Base-by-base conservation (phyloP, 2,113 vertebrate species). In the Circaetus cinerascens region DNA sequence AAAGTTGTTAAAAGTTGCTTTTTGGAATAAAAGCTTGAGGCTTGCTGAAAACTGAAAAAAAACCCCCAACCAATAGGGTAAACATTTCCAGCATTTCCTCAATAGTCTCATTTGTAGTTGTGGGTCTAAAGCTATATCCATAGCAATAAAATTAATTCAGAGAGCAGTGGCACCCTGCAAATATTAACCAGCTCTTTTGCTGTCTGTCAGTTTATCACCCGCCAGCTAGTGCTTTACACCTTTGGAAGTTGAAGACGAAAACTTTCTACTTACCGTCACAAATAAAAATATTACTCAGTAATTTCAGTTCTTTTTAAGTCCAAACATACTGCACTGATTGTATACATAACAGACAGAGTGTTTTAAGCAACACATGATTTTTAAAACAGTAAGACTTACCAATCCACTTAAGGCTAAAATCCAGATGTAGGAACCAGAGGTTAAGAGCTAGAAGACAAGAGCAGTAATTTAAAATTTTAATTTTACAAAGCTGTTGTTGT, bases 371-470 rank as follows among this genome's bases (percentile, higher is more conserved):
- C 7, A 62, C 13, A 48, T 3, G 2, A 80, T 82, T 92, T 93
- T 90, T 60, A 19, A 71, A 96, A 89, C 73, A 92, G 63, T 62
- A n/a, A 94, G 73, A 98, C 99, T 99, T 98, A 99, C 99, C 98
- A 99, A 94, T 94, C 99, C 99, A 98, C 99, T 99, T 97, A 99
- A 97, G 88, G 99, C 99, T 97, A 99, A 97, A 94, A 99, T 98
- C 99, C 99, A 99, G 98, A 99, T 99, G 96, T 99, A 99, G 86
- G 99, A 98, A 93, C 99, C 99, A 93, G 99, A 99, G 23, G 99
- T 99, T 98, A 99, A 97, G 95, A 99, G 98, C 99, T 99, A 92
- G 83, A 98, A 98, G 95, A 97, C 60, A 97, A 98, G 96, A 98
- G 96, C 69, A 84, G 50, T 13, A n/a, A 76, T 90, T 89, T 16